These are phyloP conservation scores for Hartigia nigra DNA, from an alignment of 2,888 invertebrate genomes.

Conservation along the genomic window DNA sequence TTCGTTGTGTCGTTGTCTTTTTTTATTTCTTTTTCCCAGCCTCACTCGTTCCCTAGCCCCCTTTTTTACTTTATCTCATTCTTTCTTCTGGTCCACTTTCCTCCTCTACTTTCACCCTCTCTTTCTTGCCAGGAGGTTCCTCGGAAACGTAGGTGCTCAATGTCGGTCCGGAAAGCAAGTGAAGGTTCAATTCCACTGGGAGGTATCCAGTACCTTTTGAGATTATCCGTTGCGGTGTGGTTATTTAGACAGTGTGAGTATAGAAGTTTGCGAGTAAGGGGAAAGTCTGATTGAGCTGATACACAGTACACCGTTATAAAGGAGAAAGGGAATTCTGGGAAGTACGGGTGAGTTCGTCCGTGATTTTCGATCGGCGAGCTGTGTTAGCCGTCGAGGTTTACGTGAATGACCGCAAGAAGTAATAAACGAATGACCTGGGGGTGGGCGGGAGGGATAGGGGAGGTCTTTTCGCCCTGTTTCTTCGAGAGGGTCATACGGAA, in stretches of 20 bases:
- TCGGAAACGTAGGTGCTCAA: neutral
- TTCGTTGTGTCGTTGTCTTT: conserved; percentile 18
- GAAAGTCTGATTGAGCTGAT: neutral
- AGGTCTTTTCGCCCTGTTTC: neutral
- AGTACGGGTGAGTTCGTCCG: neutral
- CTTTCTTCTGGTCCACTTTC: conserved; percentile 28
- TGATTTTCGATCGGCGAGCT: neutral
- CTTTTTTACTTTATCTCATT: conserved; percentile 15
- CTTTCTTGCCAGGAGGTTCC: conserved; percentile 8
- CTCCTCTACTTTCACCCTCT: conserved; percentile 18
- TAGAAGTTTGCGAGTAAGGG: neutral
- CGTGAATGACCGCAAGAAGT: neutral
- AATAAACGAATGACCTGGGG: neutral
- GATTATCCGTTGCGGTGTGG: neutral
- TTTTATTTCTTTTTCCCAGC: conserved; percentile 24
- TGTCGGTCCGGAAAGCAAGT: neutral
- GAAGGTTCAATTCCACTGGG: neutral
- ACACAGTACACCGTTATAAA: neutral
- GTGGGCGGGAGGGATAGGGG: neutral
- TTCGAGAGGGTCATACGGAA: conserved; percentile 7
- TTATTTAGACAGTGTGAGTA: neutral
- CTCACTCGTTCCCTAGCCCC: conserved; percentile 6
- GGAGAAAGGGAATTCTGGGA: neutral
- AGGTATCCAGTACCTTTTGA: neutral
- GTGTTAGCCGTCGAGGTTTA: neutral